Base-by-base conservation (phyloP, 2,888 invertebrate genomes). In the Endotricha flammealis region DNA sequence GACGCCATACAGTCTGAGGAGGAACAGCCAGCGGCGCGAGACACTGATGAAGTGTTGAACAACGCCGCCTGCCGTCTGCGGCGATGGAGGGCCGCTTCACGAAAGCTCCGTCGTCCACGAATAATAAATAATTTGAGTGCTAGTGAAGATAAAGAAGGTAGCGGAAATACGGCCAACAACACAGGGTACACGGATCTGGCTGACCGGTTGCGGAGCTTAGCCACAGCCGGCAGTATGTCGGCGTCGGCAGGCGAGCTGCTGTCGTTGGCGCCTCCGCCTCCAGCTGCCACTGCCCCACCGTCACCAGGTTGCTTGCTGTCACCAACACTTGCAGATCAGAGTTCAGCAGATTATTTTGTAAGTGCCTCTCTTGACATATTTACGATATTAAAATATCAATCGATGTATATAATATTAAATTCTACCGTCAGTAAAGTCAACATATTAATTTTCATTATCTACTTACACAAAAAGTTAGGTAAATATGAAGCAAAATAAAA, bases 21-120 rank as follows among this genome's bases (percentile, higher is more conserved):
- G 29, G 85, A 83, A 38, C 69, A 58, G 20, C 53, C 57, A 29
- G 64, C 53, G 31, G 52, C 46, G 32, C 72, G 68, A 8, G 83
- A 75, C 14, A 74, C 83, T 0, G 77, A 79, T 6, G 82, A 79
- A 42, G 74, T 78, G 39, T 52, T 78, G 23, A 81, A 78, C 53
- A 86, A 80, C 47, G 83, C 82, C 1, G 87, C 82, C 20, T 82
- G 87, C 47, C 75, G 88, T 36, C 64, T 89, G 55, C 75, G 83
- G 44, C 64, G 86, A 29, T 86, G 88, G 73, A 81, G 87, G 22
- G 87, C 88, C 29, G 80, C 88, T 2, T 81, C 88, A 9, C 69
- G 88, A 29, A 85, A 88, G 51, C 67, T 88, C 20, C 78, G 85
- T 1, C 80, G 70, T 49, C 89, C 67, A 46, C 65, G 74, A 50